These are phyloP conservation scores for Harpagifer antarcticus DNA, from an alignment of 2,797 vertebrate species.

Conservation along the genomic window DNA sequence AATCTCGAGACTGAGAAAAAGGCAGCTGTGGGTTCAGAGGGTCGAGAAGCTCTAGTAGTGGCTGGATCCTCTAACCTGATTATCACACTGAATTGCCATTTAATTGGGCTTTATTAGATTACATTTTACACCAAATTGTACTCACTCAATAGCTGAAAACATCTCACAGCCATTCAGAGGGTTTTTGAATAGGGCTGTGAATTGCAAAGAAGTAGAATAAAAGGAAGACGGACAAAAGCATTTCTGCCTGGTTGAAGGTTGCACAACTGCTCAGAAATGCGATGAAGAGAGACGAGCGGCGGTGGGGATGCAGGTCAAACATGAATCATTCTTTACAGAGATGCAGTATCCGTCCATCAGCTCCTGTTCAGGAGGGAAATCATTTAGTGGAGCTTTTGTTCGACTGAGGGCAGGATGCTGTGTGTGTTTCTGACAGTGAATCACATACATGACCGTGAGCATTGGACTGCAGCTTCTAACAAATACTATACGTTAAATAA, in stretches of 20 bases:
- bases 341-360: constrained; percentile 7
- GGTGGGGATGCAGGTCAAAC: constrained; percentile 11
- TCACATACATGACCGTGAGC: constrained; percentile 18
- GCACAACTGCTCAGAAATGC: constrained; percentile 11
- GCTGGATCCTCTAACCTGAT: not conserved
- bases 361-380: constrained; percentile 8
- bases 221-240: not conserved
- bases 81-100: not conserved
- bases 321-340: constrained; percentile 2
- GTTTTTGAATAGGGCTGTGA: not conserved
- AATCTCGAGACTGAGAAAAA: not conserved
- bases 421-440: not conserved
- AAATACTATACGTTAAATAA: not conserved
- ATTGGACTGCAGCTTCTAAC: not conserved
- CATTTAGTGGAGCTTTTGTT: constrained; percentile 11
- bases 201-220: not conserved
- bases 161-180: not conserved
- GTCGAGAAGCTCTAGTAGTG: not conserved
- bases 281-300: constrained; percentile 5
- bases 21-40: not conserved
- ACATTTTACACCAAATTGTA: not conserved
- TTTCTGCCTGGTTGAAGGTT: constrained; percentile 12
- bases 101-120: constrained; percentile 8
- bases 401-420: constrained; percentile 2
- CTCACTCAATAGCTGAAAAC: not conserved